Evolutionary conservation across 2,888 invertebrate genomes (phyloP).

Genomic region (Macrosiphum euphorbiae): DNA sequence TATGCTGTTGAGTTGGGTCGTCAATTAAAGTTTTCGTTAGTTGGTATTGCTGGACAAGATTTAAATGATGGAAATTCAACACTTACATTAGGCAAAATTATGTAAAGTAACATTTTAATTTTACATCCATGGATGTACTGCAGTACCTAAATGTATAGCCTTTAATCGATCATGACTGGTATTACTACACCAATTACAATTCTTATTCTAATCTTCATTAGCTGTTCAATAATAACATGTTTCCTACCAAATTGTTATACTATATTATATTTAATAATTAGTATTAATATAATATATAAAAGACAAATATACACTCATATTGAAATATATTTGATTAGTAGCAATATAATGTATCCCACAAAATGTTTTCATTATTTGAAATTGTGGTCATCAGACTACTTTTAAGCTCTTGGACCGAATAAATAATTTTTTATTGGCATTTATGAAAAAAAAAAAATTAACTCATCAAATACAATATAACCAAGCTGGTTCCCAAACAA

Average conservation of each 20-base stretch:
- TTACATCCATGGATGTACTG: too few species aligned
- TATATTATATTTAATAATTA: background rate
- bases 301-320: too few species aligned
- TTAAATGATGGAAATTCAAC: conserved; percentile 94
- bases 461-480: too few species aligned
- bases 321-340: too few species aligned
- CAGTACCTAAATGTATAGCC: background rate
- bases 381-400: too few species aligned
- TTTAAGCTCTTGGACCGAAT: too few species aligned
- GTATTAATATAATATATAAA: too few species aligned
- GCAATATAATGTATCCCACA: too few species aligned
- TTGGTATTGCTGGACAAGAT: conserved; percentile 97
- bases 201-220: background rate
- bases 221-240: background rate
- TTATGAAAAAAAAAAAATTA: too few species aligned
- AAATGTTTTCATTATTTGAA: too few species aligned
- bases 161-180: background rate
- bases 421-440: too few species aligned
- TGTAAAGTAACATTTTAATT: background rate
- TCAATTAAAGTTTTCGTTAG: conserved; percentile 93
- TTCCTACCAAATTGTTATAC: background rate
- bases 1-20: conserved; percentile 97
- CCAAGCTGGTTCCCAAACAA: too few species aligned
- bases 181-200: background rate
- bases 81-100: conserved; percentile 80